Percentiles rank a stretch among this genome's conserved stretches.
Conservation (phyloP, 2,797 vertebrate genomes). For the Premnoplex brunnescens region DNA sequence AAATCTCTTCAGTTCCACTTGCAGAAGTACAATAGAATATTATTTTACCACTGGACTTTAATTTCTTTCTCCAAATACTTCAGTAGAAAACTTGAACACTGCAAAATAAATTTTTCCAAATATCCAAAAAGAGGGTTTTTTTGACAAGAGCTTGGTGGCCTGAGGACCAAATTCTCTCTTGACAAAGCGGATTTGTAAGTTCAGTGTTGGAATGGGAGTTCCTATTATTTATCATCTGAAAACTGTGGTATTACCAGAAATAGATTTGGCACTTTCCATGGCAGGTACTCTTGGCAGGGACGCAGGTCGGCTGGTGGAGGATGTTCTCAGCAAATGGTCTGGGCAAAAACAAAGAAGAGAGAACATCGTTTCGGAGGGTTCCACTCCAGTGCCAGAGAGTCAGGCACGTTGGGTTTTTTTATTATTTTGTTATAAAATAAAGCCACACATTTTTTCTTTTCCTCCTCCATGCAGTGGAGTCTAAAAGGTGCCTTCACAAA, state of each 20-base stretch:
- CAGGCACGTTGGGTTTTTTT: not conserved
- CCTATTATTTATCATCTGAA: not conserved
- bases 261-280: constrained; percentile 88
- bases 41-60: not conserved
- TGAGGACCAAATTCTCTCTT: not conserved
- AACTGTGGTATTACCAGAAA: constrained; percentile 78
- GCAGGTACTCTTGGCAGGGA: constrained; percentile 88
- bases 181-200: not conserved
- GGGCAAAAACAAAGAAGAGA: constrained; percentile 34
- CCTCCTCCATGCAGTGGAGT: not conserved
- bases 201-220: not conserved
- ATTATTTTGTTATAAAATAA: not conserved
- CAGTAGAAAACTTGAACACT: not conserved
- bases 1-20: not conserved
- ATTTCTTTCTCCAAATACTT: not conserved
- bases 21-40: not conserved
- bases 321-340: constrained; percentile 88
- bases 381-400: not conserved
- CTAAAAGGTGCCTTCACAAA: not conserved
- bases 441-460: not conserved
- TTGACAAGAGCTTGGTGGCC: not conserved
- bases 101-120: not conserved
- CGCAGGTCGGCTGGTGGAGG: constrained; percentile 81
- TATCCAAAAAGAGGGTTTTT: not conserved
- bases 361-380: not conserved